Percentiles rank a stretch among this genome's conserved stretches.
Evolutionary conservation across 2,888 invertebrate genomes (phyloP).

Genomic region (Eubasilissa splendida): DNA sequence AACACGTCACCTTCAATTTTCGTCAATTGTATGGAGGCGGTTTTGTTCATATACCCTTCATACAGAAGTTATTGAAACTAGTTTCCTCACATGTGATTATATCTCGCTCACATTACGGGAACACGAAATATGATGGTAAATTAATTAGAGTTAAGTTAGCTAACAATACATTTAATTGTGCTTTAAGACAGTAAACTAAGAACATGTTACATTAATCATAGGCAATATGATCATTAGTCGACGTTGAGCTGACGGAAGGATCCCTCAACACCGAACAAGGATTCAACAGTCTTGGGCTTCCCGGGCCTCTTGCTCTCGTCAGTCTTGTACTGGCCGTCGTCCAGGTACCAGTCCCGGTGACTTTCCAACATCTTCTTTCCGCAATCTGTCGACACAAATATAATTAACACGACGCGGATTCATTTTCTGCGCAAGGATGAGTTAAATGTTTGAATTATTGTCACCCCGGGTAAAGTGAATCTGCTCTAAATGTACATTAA

Average conservation of each 20-base stretch:
- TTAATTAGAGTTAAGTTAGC: too few species aligned
- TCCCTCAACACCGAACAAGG: conserved; percentile 73
- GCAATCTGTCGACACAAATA: conserved; percentile 60
- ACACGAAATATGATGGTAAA: too few species aligned
- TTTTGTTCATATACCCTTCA: too few species aligned
- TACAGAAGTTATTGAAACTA: too few species aligned
- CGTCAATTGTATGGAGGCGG: too few species aligned
- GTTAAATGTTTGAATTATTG: neutral
- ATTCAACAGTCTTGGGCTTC: conserved; percentile 61
- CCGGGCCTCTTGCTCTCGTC: conserved; percentile 72
- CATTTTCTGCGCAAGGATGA: neutral
- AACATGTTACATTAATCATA: too few species aligned
- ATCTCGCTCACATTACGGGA: too few species aligned
- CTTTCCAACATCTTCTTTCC: conserved; percentile 70
- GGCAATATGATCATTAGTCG: conserved; percentile 16
- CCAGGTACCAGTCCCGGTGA: conserved; percentile 68
- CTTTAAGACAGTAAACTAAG: too few species aligned
- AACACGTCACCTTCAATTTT: too few species aligned
- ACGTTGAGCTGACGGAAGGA: conserved; percentile 68
- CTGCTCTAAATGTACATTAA: neutral
- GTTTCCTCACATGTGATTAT: too few species aligned
- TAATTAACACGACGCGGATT: neutral
- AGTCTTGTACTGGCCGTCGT: conserved; percentile 67
- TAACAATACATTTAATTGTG: too few species aligned
- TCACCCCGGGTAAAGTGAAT: neutral